phyloP scores from a whole-genome alignment of 2,888 invertebrate species.

The Drosophila recens region DNA sequence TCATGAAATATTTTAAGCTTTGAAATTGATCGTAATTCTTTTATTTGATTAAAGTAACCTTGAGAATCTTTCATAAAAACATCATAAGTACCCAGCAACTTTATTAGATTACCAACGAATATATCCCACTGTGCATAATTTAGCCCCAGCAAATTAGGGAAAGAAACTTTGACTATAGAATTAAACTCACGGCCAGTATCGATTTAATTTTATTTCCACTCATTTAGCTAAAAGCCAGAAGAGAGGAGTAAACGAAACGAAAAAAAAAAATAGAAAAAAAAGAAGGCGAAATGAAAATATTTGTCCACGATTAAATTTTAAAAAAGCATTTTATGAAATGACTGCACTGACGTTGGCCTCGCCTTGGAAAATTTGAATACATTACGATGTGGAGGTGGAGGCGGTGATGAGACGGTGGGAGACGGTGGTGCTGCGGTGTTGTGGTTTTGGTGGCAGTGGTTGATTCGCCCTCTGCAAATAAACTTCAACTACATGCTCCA shows the following conservation, averaged over 20 bases:
- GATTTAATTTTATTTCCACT: slow-evolving; percentile 84
- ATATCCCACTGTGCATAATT: slow-evolving; percentile 49
- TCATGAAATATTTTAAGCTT: no score
- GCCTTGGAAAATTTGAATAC: slow-evolving; percentile 82
- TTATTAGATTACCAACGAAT: neutral
- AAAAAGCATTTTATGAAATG: slow-evolving; percentile 78
- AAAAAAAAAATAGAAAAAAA: slow-evolving; percentile 34
- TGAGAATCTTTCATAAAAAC: neutral
- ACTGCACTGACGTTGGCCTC: slow-evolving; percentile 78
- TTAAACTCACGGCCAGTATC: slow-evolving; percentile 74
- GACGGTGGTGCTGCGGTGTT: slow-evolving; percentile 29
- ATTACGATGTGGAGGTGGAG: slow-evolving; percentile 55
- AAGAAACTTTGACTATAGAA: slow-evolving; percentile 68
- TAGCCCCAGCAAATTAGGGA: slow-evolving; percentile 43
- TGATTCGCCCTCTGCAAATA: slow-evolving; percentile 68
- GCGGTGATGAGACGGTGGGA: slow-evolving; percentile 1
- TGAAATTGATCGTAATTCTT: no score
- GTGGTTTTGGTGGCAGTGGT: slow-evolving; percentile 31
- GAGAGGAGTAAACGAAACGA: slow-evolving; percentile 25
- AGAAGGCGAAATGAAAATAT: slow-evolving; percentile 77
- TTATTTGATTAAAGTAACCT: no score
- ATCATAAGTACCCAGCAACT: neutral
- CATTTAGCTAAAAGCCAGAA: slow-evolving; percentile 83
- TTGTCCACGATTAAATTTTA: slow-evolving; percentile 83
- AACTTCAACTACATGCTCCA: slow-evolving; percentile 49